These are phyloP conservation scores for Autographa gamma DNA, from an alignment of 2,888 invertebrate genomes.

Conservation along the genomic window DNA sequence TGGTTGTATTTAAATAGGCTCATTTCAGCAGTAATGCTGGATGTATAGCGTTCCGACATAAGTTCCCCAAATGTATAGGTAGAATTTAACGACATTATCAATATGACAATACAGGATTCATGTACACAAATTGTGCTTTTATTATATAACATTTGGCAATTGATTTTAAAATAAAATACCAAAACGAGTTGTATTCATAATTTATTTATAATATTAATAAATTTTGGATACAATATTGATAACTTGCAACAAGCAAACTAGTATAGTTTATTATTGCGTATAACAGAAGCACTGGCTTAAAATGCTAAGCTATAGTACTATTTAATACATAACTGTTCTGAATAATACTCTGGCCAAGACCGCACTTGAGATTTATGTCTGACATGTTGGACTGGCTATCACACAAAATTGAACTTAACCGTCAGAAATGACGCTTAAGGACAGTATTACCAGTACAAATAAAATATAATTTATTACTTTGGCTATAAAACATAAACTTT, in stretches of 20 bases:
- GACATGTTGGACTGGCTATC: not conserved
- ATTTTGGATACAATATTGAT: slow-evolving; percentile 32
- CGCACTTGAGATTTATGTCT: not conserved
- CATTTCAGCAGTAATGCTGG: too few relatives aligned
- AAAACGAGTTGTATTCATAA: slow-evolving; percentile 30
- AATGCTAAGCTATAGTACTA: slow-evolving; percentile 20
- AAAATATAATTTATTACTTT: not conserved
- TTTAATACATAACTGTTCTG: not conserved
- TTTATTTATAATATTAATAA: slow-evolving; percentile 48
- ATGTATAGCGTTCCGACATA: too few relatives aligned
- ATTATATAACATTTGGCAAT: too few relatives aligned
- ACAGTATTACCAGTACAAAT: not conserved
- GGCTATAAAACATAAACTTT: not conserved
- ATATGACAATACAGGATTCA: too few relatives aligned
- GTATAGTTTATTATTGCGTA: slow-evolving; percentile 40
- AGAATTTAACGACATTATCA: too few relatives aligned
- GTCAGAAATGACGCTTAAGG: not conserved
- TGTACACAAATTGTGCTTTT: too few relatives aligned
- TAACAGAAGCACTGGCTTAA: slow-evolving; percentile 21
- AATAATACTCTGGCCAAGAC: not conserved
- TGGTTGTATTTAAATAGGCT: too few relatives aligned
- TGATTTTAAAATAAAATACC: not conserved
- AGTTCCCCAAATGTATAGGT: too few relatives aligned
- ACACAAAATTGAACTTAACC: not conserved
- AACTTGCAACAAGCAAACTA: slow-evolving; percentile 47